Percentiles rank a stretch among this genome's conserved stretches.
These are phyloP conservation scores for Pteromalus puparum DNA, from an alignment of 1,140 invertebrate species.

Conservation along the genomic window DNA sequence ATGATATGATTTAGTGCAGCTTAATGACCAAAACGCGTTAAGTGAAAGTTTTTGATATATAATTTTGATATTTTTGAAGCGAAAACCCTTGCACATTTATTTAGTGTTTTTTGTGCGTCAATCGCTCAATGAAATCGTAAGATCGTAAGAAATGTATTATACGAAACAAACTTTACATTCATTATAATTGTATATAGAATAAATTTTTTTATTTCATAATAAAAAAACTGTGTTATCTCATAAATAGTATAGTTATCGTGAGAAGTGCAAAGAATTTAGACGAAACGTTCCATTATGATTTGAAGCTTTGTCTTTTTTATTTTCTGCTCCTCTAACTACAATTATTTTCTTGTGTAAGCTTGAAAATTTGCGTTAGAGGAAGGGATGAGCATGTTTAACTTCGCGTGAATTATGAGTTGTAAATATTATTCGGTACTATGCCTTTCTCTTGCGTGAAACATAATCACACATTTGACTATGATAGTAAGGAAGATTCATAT, in stretches of 20 bases:
- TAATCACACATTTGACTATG: background rate
- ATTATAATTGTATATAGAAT: slow-evolving; percentile 35
- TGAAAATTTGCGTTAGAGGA: background rate
- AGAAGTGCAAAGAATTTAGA: slow-evolving; percentile 36
- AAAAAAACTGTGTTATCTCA: slow-evolving; percentile 23
- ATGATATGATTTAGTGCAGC: slow-evolving; percentile 33
- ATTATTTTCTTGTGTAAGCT: background rate
- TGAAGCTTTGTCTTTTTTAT: background rate
- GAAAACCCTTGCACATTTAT: slow-evolving; percentile 24
- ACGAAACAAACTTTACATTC: slow-evolving; percentile 17
- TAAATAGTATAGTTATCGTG: slow-evolving; percentile 33
- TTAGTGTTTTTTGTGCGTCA: slow-evolving; percentile 21
- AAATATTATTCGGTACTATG: slow-evolving; percentile 33
- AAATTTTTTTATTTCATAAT: slow-evolving; percentile 33
- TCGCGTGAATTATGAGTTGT: slow-evolving; percentile 26
- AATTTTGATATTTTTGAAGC: slow-evolving; percentile 32
- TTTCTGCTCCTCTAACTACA: background rate
- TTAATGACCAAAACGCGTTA: slow-evolving; percentile 37
- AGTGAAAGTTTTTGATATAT: slow-evolving; percentile 24
- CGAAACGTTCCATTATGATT: slow-evolving; percentile 31
- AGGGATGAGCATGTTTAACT: background rate
- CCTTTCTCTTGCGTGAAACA: slow-evolving; percentile 6
- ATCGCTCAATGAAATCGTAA: slow-evolving; percentile 12
- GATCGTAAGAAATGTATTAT: slow-evolving; percentile 28
- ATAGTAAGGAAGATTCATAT: background rate